A percentile compares a stretch with the other conserved stretches of the same genome.
These are phyloP conservation scores for Protomyctophum bolini DNA, from an alignment of 2,113 vertebrate genomes.

Conservation along the genomic window DNA sequence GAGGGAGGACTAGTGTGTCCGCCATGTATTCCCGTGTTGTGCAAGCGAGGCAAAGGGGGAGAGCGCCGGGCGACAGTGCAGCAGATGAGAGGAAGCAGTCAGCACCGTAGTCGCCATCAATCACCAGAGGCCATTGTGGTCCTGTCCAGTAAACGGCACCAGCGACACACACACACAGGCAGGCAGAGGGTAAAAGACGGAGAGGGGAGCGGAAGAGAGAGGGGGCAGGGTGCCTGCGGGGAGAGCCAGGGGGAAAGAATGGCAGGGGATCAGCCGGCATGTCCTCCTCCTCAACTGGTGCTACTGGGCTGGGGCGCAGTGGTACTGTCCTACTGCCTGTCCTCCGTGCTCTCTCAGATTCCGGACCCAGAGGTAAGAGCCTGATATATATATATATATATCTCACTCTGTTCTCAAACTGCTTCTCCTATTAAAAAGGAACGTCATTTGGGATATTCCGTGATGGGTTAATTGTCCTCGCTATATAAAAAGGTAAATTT, in stretches of 20 bases:
- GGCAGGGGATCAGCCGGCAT: conserved; percentile 67
- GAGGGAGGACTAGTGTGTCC: conserved; percentile 17
- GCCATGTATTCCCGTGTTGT: conserved; percentile 5
- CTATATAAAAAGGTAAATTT: conserved; percentile 1
- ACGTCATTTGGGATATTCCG: conserved; percentile 24
- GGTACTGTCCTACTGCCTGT: conserved; percentile 75
- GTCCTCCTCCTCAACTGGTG: conserved; percentile 57
- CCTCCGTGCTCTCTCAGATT: conserved; percentile 74
- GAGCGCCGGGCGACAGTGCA: conserved; percentile 25
- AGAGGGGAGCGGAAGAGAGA: conserved; percentile 44
- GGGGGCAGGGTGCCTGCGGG: conserved; percentile 55
- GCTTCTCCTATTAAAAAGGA: conserved; percentile 19
- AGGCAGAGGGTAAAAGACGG: conserved; percentile 44
- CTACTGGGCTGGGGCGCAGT: conserved; percentile 66
- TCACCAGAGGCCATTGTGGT: conserved; percentile 72
- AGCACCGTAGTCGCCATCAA: conserved; percentile 62
- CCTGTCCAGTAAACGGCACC: conserved; percentile 56
- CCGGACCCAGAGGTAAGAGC: conserved; percentile 83
- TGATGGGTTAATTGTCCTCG: conserved; percentile 17
- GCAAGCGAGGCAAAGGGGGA: conserved; percentile 12
- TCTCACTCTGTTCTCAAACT: conserved; percentile 29
- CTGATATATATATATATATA: not conserved
- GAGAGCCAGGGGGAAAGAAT: conserved; percentile 64
- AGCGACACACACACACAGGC: conserved; percentile 24
- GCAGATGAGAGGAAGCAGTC: conserved; percentile 45